Conservation (phyloP, 2,797 vertebrate genomes). For the Pempheris klunzingeri region DNA sequence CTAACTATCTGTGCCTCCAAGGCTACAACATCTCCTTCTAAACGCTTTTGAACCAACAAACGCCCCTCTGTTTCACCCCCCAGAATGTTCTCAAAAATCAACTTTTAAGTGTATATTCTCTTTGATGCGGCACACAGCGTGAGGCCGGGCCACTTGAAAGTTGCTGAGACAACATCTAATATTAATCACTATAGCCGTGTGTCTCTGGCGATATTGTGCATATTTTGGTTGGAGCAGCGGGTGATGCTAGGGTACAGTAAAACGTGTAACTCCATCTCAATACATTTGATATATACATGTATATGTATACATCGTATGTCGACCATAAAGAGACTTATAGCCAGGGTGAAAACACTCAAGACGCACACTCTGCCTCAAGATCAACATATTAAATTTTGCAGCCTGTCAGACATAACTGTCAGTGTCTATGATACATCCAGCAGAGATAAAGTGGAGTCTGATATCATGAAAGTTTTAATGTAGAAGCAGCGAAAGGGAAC, state of each 20-base stretch:
- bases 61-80: constrained; percentile 70
- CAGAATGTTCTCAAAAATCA: constrained; percentile 69
- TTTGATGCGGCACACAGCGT: constrained; percentile 82
- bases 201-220: constrained; percentile 59
- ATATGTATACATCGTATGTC: too few relatives aligned
- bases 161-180: constrained; percentile 80
- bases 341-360: constrained; percentile 8
- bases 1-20: constrained; percentile 66
- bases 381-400: constrained; percentile 49
- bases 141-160: constrained; percentile 74
- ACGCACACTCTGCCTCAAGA: background rate
- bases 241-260: constrained; percentile 28
- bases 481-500: background rate
- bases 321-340: constrained; percentile 28
- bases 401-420: background rate
- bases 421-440: background rate
- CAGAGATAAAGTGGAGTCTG: constrained; percentile 43
- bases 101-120: constrained; percentile 81
- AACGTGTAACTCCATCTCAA: constrained; percentile 24
- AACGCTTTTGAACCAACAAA: constrained; percentile 84
- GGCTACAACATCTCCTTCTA: constrained; percentile 74
- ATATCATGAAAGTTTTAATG: constrained; percentile 25
- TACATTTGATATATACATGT: too few relatives aligned
- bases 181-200: constrained; percentile 72
- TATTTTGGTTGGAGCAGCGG: constrained; percentile 32